These are phyloP conservation scores for Drosophila stalkeri DNA, from an alignment of 2,888 invertebrate species.

Conservation along the genomic window DNA sequence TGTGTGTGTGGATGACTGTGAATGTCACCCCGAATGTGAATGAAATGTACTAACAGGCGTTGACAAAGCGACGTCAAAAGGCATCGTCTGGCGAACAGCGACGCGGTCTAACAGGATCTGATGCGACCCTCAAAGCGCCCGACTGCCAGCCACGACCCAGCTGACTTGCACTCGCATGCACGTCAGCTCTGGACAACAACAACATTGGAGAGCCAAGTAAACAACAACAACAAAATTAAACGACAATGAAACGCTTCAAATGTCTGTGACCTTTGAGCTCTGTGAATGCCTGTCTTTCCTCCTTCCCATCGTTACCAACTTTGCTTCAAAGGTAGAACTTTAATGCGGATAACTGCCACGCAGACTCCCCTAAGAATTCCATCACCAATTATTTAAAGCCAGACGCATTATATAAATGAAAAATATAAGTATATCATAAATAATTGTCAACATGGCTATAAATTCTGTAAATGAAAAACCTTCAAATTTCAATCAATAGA, in stretches of 20 bases:
- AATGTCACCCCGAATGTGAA: slow-evolving; percentile 45
- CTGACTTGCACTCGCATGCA: slow-evolving; percentile 62
- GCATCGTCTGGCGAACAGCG: slow-evolving; percentile 42
- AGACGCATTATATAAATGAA: slow-evolving; percentile 71
- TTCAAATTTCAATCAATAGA: background rate
- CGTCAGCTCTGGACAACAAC: slow-evolving; percentile 38
- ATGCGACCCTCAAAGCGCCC: background rate
- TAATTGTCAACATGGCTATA: background rate
- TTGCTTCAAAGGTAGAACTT: slow-evolving; percentile 38
- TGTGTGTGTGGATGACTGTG: slow-evolving; percentile 38
- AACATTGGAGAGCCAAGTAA: slow-evolving; percentile 35
- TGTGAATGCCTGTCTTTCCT: background rate
- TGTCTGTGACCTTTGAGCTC: slow-evolving; percentile 74
- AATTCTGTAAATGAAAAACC: background rate
- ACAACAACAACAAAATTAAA: slow-evolving; percentile 62
- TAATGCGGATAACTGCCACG: slow-evolving; percentile 10
- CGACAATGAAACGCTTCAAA: slow-evolving; percentile 73
- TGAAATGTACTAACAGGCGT: slow-evolving; percentile 57
- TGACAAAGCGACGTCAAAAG: slow-evolving; percentile 58
- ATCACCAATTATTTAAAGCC: slow-evolving; percentile 51
- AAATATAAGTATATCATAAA: slow-evolving; percentile 28
- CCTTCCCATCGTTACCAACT: background rate
- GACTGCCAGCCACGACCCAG: background rate
- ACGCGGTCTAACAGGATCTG: slow-evolving; percentile 27
- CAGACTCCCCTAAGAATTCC: slow-evolving; percentile 61